Percentiles rank a stretch among this genome's conserved stretches.
phyloP scores from a whole-genome alignment of 2,888 invertebrate genomes.

The Dynastes maya region DNA sequence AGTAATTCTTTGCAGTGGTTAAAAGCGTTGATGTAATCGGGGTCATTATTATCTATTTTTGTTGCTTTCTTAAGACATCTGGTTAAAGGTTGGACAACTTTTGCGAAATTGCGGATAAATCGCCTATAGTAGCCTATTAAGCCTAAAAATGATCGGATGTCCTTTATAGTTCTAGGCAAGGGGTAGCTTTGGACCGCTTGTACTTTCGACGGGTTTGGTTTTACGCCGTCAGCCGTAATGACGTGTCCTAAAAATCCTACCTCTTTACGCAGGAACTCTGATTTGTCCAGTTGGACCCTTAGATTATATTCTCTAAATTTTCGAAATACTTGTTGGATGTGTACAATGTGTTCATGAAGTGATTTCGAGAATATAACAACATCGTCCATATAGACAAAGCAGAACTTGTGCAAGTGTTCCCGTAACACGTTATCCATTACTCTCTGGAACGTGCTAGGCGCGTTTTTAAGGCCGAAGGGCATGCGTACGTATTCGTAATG shows the following conservation, averaged over 20 bases:
- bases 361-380: constrained; percentile 54
- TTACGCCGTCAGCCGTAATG: constrained; percentile 54
- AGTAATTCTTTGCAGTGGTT: constrained; percentile 44
- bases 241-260: constrained; percentile 46
- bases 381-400: constrained; percentile 58
- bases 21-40: constrained; percentile 30
- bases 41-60: constrained; percentile 15
- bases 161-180: constrained; percentile 43
- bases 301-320: constrained; percentile 52
- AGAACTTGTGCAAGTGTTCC: constrained; percentile 50
- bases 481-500: constrained; percentile 53
- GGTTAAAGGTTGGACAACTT: constrained; percentile 50
- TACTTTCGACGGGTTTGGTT: constrained; percentile 53
- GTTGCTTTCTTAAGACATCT: constrained; percentile 47
- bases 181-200: constrained; percentile 9
- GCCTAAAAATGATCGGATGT: constrained; percentile 52
- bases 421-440: constrained; percentile 56
- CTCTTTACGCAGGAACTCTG: constrained; percentile 41
- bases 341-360: constrained; percentile 53
- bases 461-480: constrained; percentile 59
- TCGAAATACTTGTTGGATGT: constrained; percentile 52
- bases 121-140: constrained; percentile 51
- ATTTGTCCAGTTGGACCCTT: constrained; percentile 55
- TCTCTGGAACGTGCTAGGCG: constrained; percentile 58
- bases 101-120: constrained; percentile 51